These are phyloP conservation scores for Daphoenositta chrysoptera DNA, from an alignment of 2,113 vertebrate genomes.

Conservation along the genomic window DNA sequence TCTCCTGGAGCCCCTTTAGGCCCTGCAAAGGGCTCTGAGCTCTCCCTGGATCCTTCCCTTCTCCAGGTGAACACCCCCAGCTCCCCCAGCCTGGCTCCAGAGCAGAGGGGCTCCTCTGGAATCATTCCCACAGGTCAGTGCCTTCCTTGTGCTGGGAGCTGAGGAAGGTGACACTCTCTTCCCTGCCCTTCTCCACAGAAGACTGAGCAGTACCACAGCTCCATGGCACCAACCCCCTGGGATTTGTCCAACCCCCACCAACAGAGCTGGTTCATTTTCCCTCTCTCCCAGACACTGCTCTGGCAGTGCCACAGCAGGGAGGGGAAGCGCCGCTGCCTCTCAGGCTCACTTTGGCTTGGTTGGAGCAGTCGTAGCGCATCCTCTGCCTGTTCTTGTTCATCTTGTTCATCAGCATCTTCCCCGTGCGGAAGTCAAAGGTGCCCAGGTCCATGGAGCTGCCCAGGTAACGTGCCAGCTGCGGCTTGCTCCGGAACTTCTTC, in stretches of 20 bases:
- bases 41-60: neutral
- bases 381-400: conserved; percentile 94
- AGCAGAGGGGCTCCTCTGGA: neutral
- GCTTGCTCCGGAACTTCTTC: conserved; percentile 99
- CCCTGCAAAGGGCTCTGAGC: neutral
- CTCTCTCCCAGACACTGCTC: accelerated
- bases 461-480: conserved; percentile 94
- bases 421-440: conserved; percentile 95
- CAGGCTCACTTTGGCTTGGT: conserved; percentile 86
- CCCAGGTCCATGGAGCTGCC: conserved; percentile 97
- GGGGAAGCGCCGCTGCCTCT: neutral
- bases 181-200: neutral
- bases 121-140: neutral
- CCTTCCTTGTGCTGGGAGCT: neutral
- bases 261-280: neutral
- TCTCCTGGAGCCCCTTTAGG: neutral
- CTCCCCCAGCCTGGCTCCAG: neutral
- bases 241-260: neutral
- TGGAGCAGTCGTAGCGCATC: conserved; percentile 92
- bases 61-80: neutral
- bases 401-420: conserved; percentile 96
- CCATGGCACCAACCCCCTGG: neutral
- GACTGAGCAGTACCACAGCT: neutral
- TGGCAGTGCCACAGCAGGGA: neutral
- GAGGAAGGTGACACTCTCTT: neutral